A percentile compares a stretch with the other conserved stretches of the same genome.
These are phyloP conservation scores for Callipepla squamata DNA, from an alignment of 2,113 vertebrate species.

Conservation along the genomic window DNA sequence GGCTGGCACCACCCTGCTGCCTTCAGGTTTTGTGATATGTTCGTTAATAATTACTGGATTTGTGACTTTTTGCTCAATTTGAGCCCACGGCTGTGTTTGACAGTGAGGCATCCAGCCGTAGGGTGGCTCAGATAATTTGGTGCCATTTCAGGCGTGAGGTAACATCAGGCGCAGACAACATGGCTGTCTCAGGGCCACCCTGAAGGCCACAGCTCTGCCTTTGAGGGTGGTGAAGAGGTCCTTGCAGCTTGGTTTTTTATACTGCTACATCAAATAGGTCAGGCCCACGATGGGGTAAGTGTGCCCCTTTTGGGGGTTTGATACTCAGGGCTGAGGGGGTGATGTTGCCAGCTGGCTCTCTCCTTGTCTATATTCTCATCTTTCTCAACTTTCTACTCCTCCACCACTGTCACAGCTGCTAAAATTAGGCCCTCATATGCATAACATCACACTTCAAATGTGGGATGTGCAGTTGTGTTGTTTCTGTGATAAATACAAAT, in stretches of 20 bases:
- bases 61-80: not conserved
- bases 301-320: fast-evolving
- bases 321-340: fast-evolving
- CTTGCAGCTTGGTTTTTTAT: fast-evolving
- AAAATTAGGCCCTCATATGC: not conserved
- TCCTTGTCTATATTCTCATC: not conserved
- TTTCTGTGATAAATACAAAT: not conserved
- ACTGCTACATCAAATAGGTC: not conserved
- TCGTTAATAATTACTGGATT: not conserved
- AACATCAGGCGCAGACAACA: fast-evolving
- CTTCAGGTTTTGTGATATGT: not conserved
- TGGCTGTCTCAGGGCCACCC: not conserved
- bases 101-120: not conserved
- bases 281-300: not conserved
- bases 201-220: fast-evolving
- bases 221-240: not conserved
- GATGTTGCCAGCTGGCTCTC: fast-evolving
- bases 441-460: fast-evolving
- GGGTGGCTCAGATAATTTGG: not conserved
- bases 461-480: fast-evolving
- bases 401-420: not conserved
- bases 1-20: not conserved
- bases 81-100: not conserved
- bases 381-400: not conserved
- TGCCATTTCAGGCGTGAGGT: not conserved